These are phyloP conservation scores for Cacatua alba DNA, from an alignment of 2,113 vertebrate genomes.

Conservation along the genomic window DNA sequence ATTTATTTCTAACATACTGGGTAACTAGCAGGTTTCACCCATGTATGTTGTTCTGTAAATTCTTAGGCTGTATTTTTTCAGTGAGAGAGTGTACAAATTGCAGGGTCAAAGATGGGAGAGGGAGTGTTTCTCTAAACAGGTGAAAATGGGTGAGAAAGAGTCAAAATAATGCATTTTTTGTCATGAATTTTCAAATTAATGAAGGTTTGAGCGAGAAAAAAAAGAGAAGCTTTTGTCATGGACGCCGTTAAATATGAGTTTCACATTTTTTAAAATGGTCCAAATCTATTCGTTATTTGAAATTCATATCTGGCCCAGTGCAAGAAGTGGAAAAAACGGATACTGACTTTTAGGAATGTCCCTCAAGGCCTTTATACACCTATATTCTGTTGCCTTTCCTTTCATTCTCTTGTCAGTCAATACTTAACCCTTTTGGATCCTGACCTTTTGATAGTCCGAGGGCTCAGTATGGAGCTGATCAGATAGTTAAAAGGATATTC, in stretches of 20 bases:
- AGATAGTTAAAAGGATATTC: slow-evolving; percentile 31
- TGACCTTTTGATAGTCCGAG: slow-evolving; percentile 27
- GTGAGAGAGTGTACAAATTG: not conserved
- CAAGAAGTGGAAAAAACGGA: slow-evolving; percentile 40
- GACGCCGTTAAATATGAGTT: slow-evolving; percentile 16
- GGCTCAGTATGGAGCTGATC: not conserved
- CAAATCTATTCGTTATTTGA: not conserved
- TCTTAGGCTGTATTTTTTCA: not conserved
- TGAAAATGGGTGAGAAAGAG: not conserved
- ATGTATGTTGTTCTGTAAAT: not conserved
- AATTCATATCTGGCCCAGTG: slow-evolving; percentile 33
- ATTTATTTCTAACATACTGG: not conserved
- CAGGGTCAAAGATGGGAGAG: not conserved
- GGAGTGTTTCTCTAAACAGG: not conserved
- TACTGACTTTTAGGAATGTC: slow-evolving; percentile 55
- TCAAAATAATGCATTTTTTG: not conserved
- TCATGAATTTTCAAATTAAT: not conserved
- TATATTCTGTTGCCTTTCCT: slow-evolving; percentile 37
- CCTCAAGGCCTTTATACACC: slow-evolving; percentile 54
- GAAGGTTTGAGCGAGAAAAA: not conserved
- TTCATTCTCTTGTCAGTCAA: slow-evolving; percentile 65
- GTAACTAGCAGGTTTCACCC: not conserved
- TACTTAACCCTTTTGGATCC: slow-evolving; percentile 62
- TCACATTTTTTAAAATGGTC: not conserved
- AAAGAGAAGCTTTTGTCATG: not conserved